phyloP scores from a whole-genome alignment of 2,797 vertebrate genomes.

The Coreius guichenoti region DNA sequence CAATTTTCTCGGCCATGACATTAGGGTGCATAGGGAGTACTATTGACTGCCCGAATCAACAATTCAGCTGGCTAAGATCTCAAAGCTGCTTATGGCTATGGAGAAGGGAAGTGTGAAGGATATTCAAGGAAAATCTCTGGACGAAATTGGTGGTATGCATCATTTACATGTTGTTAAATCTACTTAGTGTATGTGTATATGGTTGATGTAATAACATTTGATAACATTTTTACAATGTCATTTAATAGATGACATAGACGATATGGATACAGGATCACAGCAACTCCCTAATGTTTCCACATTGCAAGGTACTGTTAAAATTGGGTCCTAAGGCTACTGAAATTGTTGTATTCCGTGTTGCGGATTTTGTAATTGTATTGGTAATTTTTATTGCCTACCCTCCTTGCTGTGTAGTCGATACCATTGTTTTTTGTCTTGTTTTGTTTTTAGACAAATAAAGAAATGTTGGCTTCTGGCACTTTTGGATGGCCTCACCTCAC shows the following conservation, averaged over 20 bases:
- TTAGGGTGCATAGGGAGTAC: slow-evolving; percentile 56
- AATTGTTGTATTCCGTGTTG: slow-evolving; percentile 45
- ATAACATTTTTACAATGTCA: slow-evolving; percentile 26
- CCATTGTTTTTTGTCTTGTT: neutral
- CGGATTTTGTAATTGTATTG: slow-evolving; percentile 23
- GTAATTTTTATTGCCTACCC: slow-evolving; percentile 15
- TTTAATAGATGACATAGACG: slow-evolving; percentile 46
- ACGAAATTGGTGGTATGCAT: too few species aligned
- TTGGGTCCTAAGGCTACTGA: slow-evolving; percentile 11
- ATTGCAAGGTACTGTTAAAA: slow-evolving; percentile 44
- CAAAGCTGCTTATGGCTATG: too few species aligned
- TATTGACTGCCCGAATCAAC: slow-evolving; percentile 58
- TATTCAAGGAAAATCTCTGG: too few species aligned
- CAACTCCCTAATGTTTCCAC: too few species aligned
- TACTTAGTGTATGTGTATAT: too few species aligned
- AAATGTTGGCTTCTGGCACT: slow-evolving; percentile 19
- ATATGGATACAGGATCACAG: slow-evolving; percentile 35
- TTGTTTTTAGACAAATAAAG: slow-evolving; percentile 34
- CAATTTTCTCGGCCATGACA: slow-evolving; percentile 60
- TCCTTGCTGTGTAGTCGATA: slow-evolving; percentile 3
- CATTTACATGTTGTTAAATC: too few species aligned
- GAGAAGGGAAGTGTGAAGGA: too few species aligned
- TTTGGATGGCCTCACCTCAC: slow-evolving; percentile 15
- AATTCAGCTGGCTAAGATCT: slow-evolving; percentile 46
- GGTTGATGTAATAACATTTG: slow-evolving; percentile 11